These are phyloP conservation scores for Andrena cerasifolii DNA, from an alignment of 1,140 invertebrate species.

Conservation along the genomic window DNA sequence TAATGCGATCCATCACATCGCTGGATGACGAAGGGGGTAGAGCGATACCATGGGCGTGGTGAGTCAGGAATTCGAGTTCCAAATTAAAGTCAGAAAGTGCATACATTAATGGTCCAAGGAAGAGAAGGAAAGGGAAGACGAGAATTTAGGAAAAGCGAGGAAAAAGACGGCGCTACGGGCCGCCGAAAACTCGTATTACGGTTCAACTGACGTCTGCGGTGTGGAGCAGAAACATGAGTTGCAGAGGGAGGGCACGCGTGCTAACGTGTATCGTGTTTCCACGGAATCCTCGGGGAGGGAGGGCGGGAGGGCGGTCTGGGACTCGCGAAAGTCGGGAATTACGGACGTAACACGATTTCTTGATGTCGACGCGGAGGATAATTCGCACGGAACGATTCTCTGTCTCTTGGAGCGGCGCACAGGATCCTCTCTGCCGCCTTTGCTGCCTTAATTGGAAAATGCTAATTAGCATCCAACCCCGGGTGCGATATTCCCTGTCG, in stretches of 20 bases:
- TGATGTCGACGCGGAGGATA: conserved; percentile 65
- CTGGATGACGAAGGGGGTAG: too few relatives aligned
- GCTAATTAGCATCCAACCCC: conserved; percentile 69
- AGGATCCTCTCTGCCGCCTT: conserved; percentile 51
- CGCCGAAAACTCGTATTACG: not conserved
- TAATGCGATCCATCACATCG: too few relatives aligned
- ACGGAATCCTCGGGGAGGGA: conserved; percentile 12
- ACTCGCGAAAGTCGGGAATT: conserved; percentile 54
- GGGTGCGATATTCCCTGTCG: conserved; percentile 64
- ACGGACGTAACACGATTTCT: conserved; percentile 66
- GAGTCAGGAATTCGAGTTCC: too few relatives aligned
- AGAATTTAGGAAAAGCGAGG: too few relatives aligned
- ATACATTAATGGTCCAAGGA: too few relatives aligned
- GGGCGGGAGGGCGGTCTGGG: not conserved
- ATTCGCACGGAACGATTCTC: conserved; percentile 66
- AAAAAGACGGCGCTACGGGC: too few relatives aligned
- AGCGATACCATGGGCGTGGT: too few relatives aligned
- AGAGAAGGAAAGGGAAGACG: too few relatives aligned
- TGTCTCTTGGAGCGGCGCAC: conserved; percentile 55
- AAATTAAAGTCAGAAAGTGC: too few relatives aligned
- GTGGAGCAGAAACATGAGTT: not conserved
- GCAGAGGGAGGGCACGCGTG: not conserved
- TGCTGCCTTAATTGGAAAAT: conserved; percentile 69
- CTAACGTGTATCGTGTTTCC: conserved; percentile 32
- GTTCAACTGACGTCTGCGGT: not conserved